Evolutionary conservation across 2,797 vertebrate species (phyloP), one percentile per base, ranked within the genome.

Genomic region (Cyprinella venusta): DNA sequence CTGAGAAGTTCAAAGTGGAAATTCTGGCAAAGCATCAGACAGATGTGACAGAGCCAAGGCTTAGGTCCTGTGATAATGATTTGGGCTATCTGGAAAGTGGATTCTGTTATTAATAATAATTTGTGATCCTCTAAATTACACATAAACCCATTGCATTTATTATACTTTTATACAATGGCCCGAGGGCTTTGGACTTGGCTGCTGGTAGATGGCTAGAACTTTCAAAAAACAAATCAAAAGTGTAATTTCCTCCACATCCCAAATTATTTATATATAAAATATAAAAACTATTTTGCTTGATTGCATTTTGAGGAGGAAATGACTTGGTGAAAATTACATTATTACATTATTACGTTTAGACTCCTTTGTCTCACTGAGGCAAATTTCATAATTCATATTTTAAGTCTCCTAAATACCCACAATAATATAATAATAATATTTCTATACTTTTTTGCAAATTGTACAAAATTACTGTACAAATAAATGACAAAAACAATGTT

Each of bases 51-150:
- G 54, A 61, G 74, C 8, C 16, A 63, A 19, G 16, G 38, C 75
- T 61, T 42, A 61, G 38, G 56, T 76, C 33, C 24, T 33, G 67
- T 70, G 50, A 42, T 59, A 38, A 80, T 70, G 16, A 80, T 70
- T 54, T 80, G 78, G 78, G 50, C 50, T 42, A n/a, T 40, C 21
- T 67, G 7, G 18, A 80, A 56, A 70, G 67, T 38, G 38, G 10
- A 45, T 70, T 70, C 52, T 80, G 38, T 70, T 30, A 80, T 70
- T 33, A 80, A 80, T 80, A 70, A 80, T 80, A 59, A 26, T 70
- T 59, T 59, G 15, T 26, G 50, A 26, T 70, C 24, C 33, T 59
- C 50, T 70, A 70, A 80, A 80, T 59, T 59, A 80, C 78, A 70
- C 50, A 80, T 70, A 56, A 80, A 59, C 42, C 67, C 50, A 70